Evolutionary conservation across 2,113 vertebrate species (phyloP).

Genomic region (Microcebus griseorufus): DNA sequence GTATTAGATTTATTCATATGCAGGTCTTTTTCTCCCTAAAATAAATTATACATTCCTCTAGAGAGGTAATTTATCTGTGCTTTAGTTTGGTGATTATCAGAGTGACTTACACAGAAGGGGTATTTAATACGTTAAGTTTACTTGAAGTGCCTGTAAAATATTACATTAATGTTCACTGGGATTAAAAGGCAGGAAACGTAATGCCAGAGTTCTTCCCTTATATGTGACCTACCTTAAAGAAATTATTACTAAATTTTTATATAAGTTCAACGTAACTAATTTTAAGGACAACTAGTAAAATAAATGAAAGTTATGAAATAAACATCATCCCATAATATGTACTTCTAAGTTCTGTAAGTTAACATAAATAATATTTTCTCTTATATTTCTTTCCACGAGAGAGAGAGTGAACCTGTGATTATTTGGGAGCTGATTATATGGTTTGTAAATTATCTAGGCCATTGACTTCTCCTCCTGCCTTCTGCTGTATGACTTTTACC

Average conservation of each 20-base stretch:
- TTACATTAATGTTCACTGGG: not conserved
- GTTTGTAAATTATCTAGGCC: slow-evolving; percentile 33
- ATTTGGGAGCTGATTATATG: not conserved
- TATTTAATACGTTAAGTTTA: not conserved
- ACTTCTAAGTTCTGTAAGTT: not conserved
- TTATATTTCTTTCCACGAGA: not conserved
- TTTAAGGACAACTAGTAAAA: not conserved
- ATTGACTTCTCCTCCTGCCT: not conserved
- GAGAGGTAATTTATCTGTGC: not conserved
- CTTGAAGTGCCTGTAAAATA: not conserved
- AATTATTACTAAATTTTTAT: not conserved
- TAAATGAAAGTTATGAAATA: not conserved
- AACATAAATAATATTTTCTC: not conserved
- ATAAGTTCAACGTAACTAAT: not conserved
- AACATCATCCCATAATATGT: not conserved
- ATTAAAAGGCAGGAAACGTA: not conserved
- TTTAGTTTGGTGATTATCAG: not conserved
- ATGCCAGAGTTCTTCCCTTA: not conserved
- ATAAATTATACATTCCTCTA: not conserved
- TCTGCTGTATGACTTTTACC: not conserved
- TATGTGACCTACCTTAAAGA: not conserved
- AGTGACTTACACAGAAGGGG: not conserved
- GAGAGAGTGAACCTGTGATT: not conserved
- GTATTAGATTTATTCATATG: not conserved
- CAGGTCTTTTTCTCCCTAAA: not conserved